These are phyloP conservation scores for Drosophila anceps DNA, from an alignment of 2,888 invertebrate genomes.

Conservation along the genomic window DNA sequence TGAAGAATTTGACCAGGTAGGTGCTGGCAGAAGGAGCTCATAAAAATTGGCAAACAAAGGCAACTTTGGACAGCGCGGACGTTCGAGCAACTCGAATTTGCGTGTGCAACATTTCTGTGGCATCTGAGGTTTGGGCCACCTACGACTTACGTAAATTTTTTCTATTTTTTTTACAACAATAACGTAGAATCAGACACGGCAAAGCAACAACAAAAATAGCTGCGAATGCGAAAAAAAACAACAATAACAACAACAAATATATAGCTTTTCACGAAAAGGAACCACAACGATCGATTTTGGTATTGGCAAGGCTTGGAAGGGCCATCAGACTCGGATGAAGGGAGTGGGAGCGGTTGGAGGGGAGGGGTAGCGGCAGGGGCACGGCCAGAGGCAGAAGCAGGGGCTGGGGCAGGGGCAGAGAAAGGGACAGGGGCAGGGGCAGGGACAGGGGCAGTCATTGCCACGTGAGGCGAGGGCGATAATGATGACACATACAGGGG, in stretches of 20 bases:
- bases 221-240: constrained; percentile 35
- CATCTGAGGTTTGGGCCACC: constrained; percentile 30
- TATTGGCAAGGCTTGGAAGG: constrained; percentile 68
- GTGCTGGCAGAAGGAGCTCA: constrained; percentile 53
- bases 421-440: background rate
- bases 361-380: background rate
- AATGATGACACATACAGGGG: constrained; percentile 72
- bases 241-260: constrained; percentile 28
- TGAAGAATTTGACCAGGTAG: constrained; percentile 47
- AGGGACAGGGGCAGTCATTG: constrained; percentile 10
- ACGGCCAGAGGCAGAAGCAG: background rate
- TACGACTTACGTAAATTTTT: constrained; percentile 67
- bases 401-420: constrained; percentile 61
- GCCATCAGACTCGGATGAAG: constrained; percentile 18
- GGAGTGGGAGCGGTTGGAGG: background rate
- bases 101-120: constrained; percentile 65
- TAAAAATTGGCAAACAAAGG: constrained; percentile 78
- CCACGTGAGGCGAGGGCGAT: constrained; percentile 66
- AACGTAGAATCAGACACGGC: constrained; percentile 58
- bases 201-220: constrained; percentile 29
- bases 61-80: constrained; percentile 58
- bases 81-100: constrained; percentile 51
- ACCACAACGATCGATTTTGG: constrained; percentile 77
- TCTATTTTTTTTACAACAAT: constrained; percentile 56
- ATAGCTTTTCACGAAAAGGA: constrained; percentile 67